Conservation (phyloP, 2,797 vertebrate species). For the Novumbra hubbsi region DNA sequence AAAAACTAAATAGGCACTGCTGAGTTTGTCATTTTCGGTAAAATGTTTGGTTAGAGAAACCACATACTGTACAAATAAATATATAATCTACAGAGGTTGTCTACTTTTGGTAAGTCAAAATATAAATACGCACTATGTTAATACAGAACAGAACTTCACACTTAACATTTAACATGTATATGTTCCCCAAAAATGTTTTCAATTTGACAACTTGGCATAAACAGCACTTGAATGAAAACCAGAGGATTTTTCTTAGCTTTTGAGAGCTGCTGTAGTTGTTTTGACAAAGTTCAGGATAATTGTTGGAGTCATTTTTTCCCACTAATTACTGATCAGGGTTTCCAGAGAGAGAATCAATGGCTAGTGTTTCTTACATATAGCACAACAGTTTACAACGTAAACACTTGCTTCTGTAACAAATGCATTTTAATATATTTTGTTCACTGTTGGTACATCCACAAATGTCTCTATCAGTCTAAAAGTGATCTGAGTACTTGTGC, state of each 20-base stretch:
- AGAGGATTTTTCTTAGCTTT: constrained; percentile 39
- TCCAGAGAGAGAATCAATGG: constrained; percentile 46
- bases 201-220: constrained; percentile 29
- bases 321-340: constrained; percentile 45
- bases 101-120: not conserved
- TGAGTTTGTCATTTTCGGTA: not conserved
- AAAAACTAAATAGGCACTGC: not conserved
- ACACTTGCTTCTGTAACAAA: constrained; percentile 31
- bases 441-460: too few species aligned
- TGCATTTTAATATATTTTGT: not conserved
- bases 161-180: constrained; percentile 38
- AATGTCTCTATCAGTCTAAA: too few species aligned
- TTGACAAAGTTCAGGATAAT: not conserved
- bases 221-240: constrained; percentile 24
- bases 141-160: not conserved
- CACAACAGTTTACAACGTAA: constrained; percentile 2
- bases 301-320: constrained; percentile 35
- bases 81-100: not conserved
- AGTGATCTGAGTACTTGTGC: too few species aligned
- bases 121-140: not conserved
- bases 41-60: not conserved
- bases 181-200: constrained; percentile 38
- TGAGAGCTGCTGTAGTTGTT: constrained; percentile 21
- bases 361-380: constrained; percentile 1
- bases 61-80: constrained; percentile 12